Base-by-base conservation (phyloP, 2,888 invertebrate species). In the Pristionchus fissidentatus region DNA sequence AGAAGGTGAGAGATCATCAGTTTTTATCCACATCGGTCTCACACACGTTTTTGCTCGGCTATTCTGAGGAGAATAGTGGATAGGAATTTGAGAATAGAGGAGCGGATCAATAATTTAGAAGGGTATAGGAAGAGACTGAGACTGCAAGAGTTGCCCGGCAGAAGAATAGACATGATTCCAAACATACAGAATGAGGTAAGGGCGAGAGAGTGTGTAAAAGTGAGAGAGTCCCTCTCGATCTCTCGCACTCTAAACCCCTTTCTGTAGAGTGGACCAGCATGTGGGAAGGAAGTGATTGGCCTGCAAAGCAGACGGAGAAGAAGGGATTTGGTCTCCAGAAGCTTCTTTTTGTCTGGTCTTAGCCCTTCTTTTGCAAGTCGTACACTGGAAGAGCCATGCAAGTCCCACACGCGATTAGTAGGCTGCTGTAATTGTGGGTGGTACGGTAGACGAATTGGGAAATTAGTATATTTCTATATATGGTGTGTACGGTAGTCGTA, bases 21-120 rank as follows among this genome's bases (percentile, higher is more conserved):
- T 26, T 35, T 62, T 35, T 32, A 19, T 62, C 3, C 35, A 32
- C 62, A 1, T 62, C 35, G 62, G 62, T 62, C 35, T 62, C 62
- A n/a, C n/a, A n/a, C n/a, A 62, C 62, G 35, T 62, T 62, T 29
- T 62, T 62, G 3, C n/a, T 60, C 15, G 7, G 35, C n/a, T 35
- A 62, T 62, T 62, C 62, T 15, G 62, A 29, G 62, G 35, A 35
- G 62, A 62, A n/a, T n/a, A n/a, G n/a, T n/a, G n/a, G n/a, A n/a
- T n/a, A n/a, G n/a, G n/a, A 62, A 35, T 62, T 19, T 10, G 57
- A 57, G 57, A 57, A 57, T 57, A 8, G 57, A 22, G 57, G 22
- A n/a, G n/a, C n/a, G 22, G 57, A 57, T 57, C 57, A 57, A 57
- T 57, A 62, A 32, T 35, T 62, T 10, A 62, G 62, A 32, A 62